Conservation (phyloP, 2,888 invertebrate species). For the Clanis bilineata region DNA sequence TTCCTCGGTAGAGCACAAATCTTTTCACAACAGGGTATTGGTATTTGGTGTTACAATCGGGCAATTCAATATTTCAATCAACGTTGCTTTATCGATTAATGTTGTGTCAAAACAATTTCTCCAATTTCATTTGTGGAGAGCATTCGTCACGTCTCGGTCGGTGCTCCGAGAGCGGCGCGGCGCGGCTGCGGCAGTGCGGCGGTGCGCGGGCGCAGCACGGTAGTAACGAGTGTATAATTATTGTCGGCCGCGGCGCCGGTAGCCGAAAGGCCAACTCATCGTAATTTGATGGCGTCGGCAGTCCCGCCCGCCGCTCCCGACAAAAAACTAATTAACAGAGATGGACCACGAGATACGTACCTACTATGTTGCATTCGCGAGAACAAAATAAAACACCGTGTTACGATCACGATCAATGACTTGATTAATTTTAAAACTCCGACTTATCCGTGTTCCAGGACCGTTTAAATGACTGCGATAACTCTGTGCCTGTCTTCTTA, state of each 20-base stretch:
- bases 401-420: conserved; percentile 47
- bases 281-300: conserved; percentile 81
- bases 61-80: conserved; percentile 11
- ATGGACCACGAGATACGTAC: conserved; percentile 57
- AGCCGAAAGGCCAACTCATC: conserved; percentile 81
- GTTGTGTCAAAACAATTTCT: conserved; percentile 61
- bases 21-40: not conserved
- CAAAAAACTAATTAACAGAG: conserved; percentile 82
- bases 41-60: not conserved
- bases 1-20: not conserved
- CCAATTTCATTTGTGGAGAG: conserved; percentile 53
- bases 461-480: conserved; percentile 14
- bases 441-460: conserved; percentile 21
- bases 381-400: conserved; percentile 56
- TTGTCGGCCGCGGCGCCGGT: conserved; percentile 69
- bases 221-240: conserved; percentile 83
- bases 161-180: conserved; percentile 23
- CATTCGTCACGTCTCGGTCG: conserved; percentile 51
- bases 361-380: conserved; percentile 62
- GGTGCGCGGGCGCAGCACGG: conserved; percentile 52
- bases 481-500: conserved; percentile 9
- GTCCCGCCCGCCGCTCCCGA: conserved; percentile 67
- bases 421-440: conserved; percentile 28
- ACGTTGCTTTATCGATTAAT: conserved; percentile 37
- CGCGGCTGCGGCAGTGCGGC: conserved; percentile 19